Evolutionary conservation across 1,140 invertebrate genomes (phyloP).

Genomic region (Drosophila willistoni): DNA sequence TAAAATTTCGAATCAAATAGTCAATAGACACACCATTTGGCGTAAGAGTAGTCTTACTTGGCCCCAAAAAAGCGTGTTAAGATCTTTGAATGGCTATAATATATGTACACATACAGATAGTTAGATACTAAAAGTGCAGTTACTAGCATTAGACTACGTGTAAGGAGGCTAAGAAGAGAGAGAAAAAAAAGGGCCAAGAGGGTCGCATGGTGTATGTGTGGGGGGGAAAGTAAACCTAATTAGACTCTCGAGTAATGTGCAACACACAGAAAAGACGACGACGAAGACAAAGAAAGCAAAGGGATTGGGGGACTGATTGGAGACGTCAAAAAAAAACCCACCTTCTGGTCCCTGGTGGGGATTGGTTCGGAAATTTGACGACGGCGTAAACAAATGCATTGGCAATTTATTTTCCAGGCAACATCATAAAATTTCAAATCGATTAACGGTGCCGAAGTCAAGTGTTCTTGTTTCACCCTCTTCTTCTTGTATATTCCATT

Average conservation of each 20-base stretch:
- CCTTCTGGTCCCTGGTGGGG: constrained; percentile 2
- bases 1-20: no score
- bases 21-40: no score
- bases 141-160: background rate
- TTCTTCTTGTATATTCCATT: background rate
- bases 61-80: background rate
- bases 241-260: constrained; percentile 13
- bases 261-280: background rate
- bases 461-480: constrained; percentile 18
- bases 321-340: background rate
- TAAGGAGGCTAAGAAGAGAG: background rate
- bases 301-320: background rate
- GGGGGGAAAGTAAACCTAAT: constrained; percentile 2
- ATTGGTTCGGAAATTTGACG: constrained; percentile 16
- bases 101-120: background rate
- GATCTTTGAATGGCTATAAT: background rate
- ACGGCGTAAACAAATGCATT: constrained; percentile 23
- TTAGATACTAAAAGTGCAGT: background rate
- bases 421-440: constrained; percentile 24
- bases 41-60: background rate
- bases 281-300: no score
- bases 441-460: constrained; percentile 18
- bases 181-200: background rate
- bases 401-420: constrained; percentile 23
- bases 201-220: background rate